Conservation (phyloP, 1,140 invertebrate genomes). For the Ceratina calcarata region DNA sequence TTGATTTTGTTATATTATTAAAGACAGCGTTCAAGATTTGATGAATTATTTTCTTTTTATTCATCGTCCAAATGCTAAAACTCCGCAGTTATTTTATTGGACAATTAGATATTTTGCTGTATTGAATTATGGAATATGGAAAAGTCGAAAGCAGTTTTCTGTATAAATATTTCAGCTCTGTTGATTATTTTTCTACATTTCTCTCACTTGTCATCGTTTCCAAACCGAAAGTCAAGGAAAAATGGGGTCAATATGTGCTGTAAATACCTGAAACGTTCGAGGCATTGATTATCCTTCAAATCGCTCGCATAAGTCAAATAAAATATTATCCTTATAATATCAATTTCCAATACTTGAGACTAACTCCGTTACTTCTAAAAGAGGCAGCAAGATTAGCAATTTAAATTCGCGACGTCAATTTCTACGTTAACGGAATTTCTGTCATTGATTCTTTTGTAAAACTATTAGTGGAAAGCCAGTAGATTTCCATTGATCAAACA, state of each 20-base stretch:
- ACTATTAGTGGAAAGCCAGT: background rate
- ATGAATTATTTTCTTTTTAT: too few relatives aligned
- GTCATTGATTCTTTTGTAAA: background rate
- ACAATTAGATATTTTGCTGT: background rate
- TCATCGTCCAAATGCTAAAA: background rate
- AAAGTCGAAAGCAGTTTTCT: constrained; percentile 4
- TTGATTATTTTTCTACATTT: background rate
- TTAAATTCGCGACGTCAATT: background rate
- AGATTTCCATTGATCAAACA: background rate
- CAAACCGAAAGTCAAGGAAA: constrained; percentile 46
- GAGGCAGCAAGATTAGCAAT: too few relatives aligned
- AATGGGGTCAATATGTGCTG: constrained; percentile 11
- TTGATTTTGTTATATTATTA: too few relatives aligned
- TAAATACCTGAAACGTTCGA: background rate
- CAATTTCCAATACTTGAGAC: background rate
- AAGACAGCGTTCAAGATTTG: too few relatives aligned
- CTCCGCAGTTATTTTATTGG: background rate
- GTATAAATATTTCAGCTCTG: background rate
- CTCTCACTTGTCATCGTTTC: background rate
- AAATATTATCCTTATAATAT: background rate
- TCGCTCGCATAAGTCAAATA: too few relatives aligned
- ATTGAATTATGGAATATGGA: background rate
- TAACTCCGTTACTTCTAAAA: too few relatives aligned
- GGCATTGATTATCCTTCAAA: too few relatives aligned
- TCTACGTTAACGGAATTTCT: background rate